Percentiles rank a stretch among this genome's conserved stretches.
Conservation (phyloP, 2,888 invertebrate species). For the Mechanitis messenoides region DNA sequence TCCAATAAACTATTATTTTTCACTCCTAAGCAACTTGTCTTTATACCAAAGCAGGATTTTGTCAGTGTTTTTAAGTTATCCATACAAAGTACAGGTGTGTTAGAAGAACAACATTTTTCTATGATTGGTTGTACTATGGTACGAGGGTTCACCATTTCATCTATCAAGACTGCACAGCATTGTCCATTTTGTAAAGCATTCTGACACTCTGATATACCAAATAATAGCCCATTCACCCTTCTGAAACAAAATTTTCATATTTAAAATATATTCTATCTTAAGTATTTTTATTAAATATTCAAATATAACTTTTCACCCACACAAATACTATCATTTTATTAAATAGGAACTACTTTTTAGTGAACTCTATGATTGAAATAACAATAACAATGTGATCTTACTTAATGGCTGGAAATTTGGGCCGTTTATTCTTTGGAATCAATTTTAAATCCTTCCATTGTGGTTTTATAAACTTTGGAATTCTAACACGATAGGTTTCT, state of each 20-base stretch:
- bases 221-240: slow-evolving; percentile 53
- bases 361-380: background rate
- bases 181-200: slow-evolving; percentile 39
- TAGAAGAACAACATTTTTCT: slow-evolving; percentile 44
- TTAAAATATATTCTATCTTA: background rate
- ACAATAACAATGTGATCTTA: slow-evolving; percentile 33
- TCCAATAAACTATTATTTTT: slow-evolving; percentile 41
- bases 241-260: slow-evolving; percentile 41
- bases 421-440: slow-evolving; percentile 59
- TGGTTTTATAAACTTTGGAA: slow-evolving; percentile 54
- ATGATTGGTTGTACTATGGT: slow-evolving; percentile 61
- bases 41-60: slow-evolving; percentile 54
- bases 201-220: slow-evolving; percentile 60
- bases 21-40: slow-evolving; percentile 62
- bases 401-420: slow-evolving; percentile 51
- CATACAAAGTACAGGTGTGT: slow-evolving; percentile 59
- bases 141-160: slow-evolving; percentile 57
- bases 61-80: slow-evolving; percentile 47
- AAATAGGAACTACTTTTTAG: too few relatives aligned
- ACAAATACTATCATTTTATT: too few relatives aligned
- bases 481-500: slow-evolving; percentile 44
- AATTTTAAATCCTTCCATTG: slow-evolving; percentile 58
- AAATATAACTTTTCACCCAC: too few relatives aligned
- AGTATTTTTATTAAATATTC: background rate
- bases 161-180: slow-evolving; percentile 60